Conservation (phyloP, 1,140 invertebrate species). For the Pseudomyrmex dendroicus region DNA sequence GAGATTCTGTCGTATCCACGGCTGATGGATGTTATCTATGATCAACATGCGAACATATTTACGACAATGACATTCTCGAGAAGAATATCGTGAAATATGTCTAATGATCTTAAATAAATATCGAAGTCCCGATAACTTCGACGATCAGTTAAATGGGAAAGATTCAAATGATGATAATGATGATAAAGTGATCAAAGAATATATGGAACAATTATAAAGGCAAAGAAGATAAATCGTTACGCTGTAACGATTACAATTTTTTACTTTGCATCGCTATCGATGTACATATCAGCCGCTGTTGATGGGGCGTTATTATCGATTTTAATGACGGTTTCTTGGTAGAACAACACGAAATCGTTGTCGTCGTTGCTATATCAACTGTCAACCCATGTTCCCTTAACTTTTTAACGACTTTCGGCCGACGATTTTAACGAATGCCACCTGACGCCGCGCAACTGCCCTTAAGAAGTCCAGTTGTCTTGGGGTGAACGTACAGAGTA, state of each 20-base stretch:
- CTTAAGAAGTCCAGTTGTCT: conserved; percentile 77
- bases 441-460: conserved; percentile 81
- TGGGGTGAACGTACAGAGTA: conserved; percentile 62
- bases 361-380: conserved; percentile 50
- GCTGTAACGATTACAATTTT: neutral
- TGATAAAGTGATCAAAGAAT: too few species aligned
- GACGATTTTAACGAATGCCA: conserved; percentile 74
- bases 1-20: conserved; percentile 67
- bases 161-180: neutral
- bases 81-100: conserved; percentile 13
- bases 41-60: conserved; percentile 60
- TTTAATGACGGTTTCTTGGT: conserved; percentile 33
- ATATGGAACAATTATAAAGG: too few species aligned
- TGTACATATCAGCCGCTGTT: conserved; percentile 14
- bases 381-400: conserved; percentile 62
- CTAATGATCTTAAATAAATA: neutral
- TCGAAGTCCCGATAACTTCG: neutral
- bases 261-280: neutral
- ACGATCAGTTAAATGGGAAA: neutral
- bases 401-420: conserved; percentile 47
- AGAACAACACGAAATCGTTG: conserved; percentile 47
- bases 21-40: conserved; percentile 78
- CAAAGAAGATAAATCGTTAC: neutral
- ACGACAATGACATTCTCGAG: conserved; percentile 22
- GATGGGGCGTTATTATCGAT: conserved; percentile 54